Evolutionary conservation across 1,140 invertebrate species (phyloP), one percentile per base, ranked within the genome.

Genomic region (Thaumatotibia leucotreta): DNA sequence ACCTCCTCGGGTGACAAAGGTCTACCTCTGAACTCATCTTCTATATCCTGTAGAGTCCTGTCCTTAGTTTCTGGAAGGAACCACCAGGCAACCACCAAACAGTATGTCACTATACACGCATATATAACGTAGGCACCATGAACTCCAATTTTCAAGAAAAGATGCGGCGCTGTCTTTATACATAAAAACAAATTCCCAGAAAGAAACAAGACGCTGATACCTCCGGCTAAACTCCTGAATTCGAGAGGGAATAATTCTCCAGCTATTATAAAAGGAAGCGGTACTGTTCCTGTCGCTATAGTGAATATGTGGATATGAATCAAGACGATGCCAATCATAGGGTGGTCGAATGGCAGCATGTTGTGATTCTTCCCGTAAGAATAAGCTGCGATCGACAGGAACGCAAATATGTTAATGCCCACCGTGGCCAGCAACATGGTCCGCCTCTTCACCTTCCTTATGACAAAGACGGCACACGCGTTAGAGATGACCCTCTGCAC

Each of bases 1-100:
- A 70, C 17, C 23, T 70, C 69, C 31, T 70, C 65, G n/a, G 65
- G 61, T 4, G 61, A 64, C 9, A 70, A 22, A 0, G 66, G 66
- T 22, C 58, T 70, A 1, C 71, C 67, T 49, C 67, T 62, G 62
- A 77, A 77, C 39, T 74, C 72, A 49, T 81, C 76, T 65, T 81
- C 79, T n/a, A 81, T 81, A 5, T 79, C 74, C 64, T 72, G 73
- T 0, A 81, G 66, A 5, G 79, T 81, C 35, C 67, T 75, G 61
- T 76, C 76, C 61, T 79, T 81, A 4, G 79, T 81, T 63, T 81
- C 79, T n/a, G 79, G 79, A 10, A 79, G 33, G 17, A 76, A 61
- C 6, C 52, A 23, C 32, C 63, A 65, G 0, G 67, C 62, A 11
- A 78, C 63, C 4, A 61, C 22, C 14, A 77, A 58, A 24, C 69